Base-by-base conservation (phyloP, 2,797 vertebrate species). In the Schizothorax lantsangensis region DNA sequence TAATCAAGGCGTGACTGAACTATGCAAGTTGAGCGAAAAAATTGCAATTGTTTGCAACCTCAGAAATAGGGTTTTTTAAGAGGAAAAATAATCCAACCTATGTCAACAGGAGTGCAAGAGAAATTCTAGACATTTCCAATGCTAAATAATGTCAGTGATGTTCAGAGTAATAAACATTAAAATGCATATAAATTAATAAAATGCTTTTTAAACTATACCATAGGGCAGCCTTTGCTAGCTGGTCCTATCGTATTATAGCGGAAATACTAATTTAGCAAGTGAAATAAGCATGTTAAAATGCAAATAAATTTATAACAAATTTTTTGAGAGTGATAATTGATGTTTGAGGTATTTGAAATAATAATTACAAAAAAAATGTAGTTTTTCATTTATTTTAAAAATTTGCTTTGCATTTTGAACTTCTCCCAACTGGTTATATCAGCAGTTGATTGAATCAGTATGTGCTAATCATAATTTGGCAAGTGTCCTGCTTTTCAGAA, bases 1-100 rank as follows among this genome's bases (percentile, higher is more conserved):
- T 59, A 81, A 38, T 23, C 57, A 45, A 79, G 69, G 43, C 26
- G 74, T 45, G 57, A 84, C 78, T 84, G 77, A 84, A 74, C 43
- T 26, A 49, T 84, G 78, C 23, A 23, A 66, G 30, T 36, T 33
- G 68, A 49, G 33, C 75, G 64, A 5, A 49, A 49, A 74, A 10
- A 40, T 6, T 17, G 19, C 71, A 38, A 30, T 72, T 69, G 40
- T 30, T 30, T 36, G 21, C 47, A 68, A 59, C 45, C 23, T 77
- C 66, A 14, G 43, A 81, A 79, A 21, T 54, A 30, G 12, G 1
- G 0, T 43, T 17, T 19, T 71, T 9, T 59, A 14, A 4, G 30
- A 68, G 6, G 47, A 19, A 71, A 17, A 71, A 54, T n/a, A 0
- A 2, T 26, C 10, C 26, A 66, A 21, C 78, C 15, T 4, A 30